Conservation (phyloP, 35 echinoderm and acorn worm genomes). For the Chiridota heheva region DNA sequence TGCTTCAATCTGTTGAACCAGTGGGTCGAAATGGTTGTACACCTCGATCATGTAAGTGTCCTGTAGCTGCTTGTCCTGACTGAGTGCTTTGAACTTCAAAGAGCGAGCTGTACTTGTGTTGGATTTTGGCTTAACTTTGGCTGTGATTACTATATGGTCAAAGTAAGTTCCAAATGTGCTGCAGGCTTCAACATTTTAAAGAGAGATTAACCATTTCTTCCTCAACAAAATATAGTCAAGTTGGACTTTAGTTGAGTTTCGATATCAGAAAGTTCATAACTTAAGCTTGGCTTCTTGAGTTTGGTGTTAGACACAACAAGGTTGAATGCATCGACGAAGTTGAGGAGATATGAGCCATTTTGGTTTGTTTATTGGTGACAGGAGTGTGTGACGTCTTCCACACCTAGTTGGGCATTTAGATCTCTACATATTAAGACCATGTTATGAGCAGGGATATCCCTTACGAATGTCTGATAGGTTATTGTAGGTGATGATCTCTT, state of each 20-base stretch:
- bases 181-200: neutral
- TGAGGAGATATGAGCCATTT: neutral
- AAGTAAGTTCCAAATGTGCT: neutral
- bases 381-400: neutral
- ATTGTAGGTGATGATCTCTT: neutral
- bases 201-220: neutral
- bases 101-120: neutral
- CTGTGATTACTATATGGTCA: neutral
- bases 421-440: conserved; percentile 3
- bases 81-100: neutral
- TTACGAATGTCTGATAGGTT: neutral
- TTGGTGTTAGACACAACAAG: neutral
- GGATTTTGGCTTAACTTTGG: neutral
- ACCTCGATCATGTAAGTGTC: neutral
- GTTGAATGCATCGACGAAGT: conserved; percentile 15
- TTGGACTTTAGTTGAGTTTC: neutral
- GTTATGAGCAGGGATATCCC: neutral
- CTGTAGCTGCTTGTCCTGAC: neutral
- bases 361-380: conserved; percentile 3
- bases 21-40: conserved; percentile 17
- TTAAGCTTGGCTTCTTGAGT: neutral
- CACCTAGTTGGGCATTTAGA: neutral
- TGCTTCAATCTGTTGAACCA: neutral
- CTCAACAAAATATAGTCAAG: conserved; percentile 2
- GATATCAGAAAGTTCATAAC: neutral